Evolutionary conservation across 2,888 invertebrate genomes (phyloP), one percentile per base, ranked within the genome.

Genomic region (Habroteleia sp.): DNA sequence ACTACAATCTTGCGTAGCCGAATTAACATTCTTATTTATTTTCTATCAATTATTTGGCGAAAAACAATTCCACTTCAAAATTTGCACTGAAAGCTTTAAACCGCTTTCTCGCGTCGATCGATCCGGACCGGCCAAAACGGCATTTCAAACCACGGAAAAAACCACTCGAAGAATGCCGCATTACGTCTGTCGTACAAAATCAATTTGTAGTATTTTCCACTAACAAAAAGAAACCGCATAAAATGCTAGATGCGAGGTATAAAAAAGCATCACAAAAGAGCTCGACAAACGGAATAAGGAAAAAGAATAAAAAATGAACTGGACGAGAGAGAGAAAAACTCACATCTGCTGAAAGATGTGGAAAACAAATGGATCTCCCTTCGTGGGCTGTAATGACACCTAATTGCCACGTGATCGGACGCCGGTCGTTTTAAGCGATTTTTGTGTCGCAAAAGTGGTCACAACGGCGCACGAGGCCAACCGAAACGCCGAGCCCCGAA

Each of bases 331-430:
- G 5, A 20, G 5, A 11, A 33, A 33, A 11, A 11, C 33, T 10
- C 13, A 11, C 33, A 11, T 33, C 6, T 33, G 33, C 13, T 5
- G 20, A 25, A 25, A 25, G 25, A 25, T 5, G n/a, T 25, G 5
- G 7, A 3, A 31, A 10, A 10, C 31, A 31, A 31, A 31, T 5
- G 14, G 35, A 35, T 6, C 17, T 10, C 20, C 39, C 39, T 20
- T 5, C 6, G 5, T 3, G 5, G 13, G 7, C 11, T 68, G 52
- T 44, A 41, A 31, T 48, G 68, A 65, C 73, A 60, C 58, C 58
- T 52, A 73, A 75, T 73, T 63, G 54, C 74, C 77, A 77, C 77
- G 77, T 75, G 77, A 77, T 73, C 65, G 69, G 33, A 60, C 54
- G 60, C 56, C 71, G 65, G 56, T 65, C 48, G 33, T 13, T 20